These are phyloP conservation scores for Epicampocera succincta DNA, from an alignment of 2,888 invertebrate species.

Conservation along the genomic window DNA sequence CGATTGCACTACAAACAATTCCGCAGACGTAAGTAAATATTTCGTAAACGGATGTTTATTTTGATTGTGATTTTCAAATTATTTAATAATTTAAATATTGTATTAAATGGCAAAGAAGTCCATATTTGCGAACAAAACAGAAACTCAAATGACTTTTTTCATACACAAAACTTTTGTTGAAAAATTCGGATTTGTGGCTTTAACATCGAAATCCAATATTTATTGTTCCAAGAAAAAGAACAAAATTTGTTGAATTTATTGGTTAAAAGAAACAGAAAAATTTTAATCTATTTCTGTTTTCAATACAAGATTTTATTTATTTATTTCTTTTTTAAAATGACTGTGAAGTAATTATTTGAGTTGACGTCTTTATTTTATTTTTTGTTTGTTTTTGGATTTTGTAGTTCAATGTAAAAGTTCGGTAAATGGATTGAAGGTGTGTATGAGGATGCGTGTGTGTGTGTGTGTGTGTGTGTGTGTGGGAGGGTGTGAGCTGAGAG, in stretches of 20 bases:
- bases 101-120: neutral
- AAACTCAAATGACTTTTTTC: neutral
- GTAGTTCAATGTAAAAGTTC: slow-evolving; percentile 19
- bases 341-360: slow-evolving; percentile 29
- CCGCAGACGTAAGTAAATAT: too few relatives aligned
- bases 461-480: slow-evolving; percentile 2
- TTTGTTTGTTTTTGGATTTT: neutral
- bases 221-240: slow-evolving; percentile 46
- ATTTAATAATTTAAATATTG: too few relatives aligned
- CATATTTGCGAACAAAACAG: neutral
- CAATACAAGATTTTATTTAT: slow-evolving; percentile 11
- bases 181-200: slow-evolving; percentile 26
- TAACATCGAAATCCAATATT: slow-evolving; percentile 57
- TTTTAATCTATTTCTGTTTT: neutral
- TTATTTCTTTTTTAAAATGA: slow-evolving; percentile 22
- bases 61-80: too few relatives aligned
- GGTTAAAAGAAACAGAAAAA: neutral
- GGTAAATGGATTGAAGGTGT: slow-evolving; percentile 8
- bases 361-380: slow-evolving; percentile 1
- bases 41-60: too few relatives aligned
- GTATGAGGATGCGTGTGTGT: neutral
- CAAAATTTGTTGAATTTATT: slow-evolving; percentile 34
- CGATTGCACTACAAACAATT: too few relatives aligned
- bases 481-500: neutral
- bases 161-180: slow-evolving; percentile 41